These are phyloP conservation scores for Anoplophora glabripennis DNA, from an alignment of 1,140 invertebrate species.

Conservation along the genomic window DNA sequence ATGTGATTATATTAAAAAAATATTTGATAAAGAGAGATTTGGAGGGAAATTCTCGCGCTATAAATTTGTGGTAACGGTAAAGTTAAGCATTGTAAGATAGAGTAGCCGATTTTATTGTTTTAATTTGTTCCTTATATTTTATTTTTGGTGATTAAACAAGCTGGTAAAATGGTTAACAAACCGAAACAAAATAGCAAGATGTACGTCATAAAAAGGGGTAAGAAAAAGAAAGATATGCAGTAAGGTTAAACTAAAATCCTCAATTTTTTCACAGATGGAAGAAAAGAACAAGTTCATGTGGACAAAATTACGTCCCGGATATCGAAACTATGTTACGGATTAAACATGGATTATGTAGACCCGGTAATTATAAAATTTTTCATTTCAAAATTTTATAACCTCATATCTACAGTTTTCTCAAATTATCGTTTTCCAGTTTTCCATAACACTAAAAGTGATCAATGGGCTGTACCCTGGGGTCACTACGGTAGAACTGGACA, in stretches of 20 bases:
- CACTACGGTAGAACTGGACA: constrained; percentile 95
- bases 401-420: background rate
- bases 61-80: too few relatives aligned
- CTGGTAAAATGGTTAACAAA: constrained; percentile 31
- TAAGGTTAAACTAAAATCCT: background rate
- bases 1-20: too few relatives aligned
- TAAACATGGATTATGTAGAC: constrained; percentile 95
- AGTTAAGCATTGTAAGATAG: too few relatives aligned
- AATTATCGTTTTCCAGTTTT: constrained; percentile 14
- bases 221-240: constrained; percentile 13
- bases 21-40: too few relatives aligned
- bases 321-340: constrained; percentile 90
- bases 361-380: constrained; percentile 67
- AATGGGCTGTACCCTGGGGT: constrained; percentile 93
- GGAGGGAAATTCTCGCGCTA: too few relatives aligned
- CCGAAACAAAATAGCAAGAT: constrained; percentile 43
- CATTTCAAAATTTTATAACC: constrained; percentile 2
- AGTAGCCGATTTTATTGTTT: too few relatives aligned
- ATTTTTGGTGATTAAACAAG: background rate
- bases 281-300: constrained; percentile 91
- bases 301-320: constrained; percentile 98
- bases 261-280: constrained; percentile 64
- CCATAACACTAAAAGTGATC: constrained; percentile 84
- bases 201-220: constrained; percentile 56
- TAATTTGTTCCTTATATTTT: too few relatives aligned